Percentiles rank a stretch among this genome's conserved stretches.
Conservation (phyloP, 30 jellyfish, hydroid and myxozoan species). For the Haliclystus octoradiatus region DNA sequence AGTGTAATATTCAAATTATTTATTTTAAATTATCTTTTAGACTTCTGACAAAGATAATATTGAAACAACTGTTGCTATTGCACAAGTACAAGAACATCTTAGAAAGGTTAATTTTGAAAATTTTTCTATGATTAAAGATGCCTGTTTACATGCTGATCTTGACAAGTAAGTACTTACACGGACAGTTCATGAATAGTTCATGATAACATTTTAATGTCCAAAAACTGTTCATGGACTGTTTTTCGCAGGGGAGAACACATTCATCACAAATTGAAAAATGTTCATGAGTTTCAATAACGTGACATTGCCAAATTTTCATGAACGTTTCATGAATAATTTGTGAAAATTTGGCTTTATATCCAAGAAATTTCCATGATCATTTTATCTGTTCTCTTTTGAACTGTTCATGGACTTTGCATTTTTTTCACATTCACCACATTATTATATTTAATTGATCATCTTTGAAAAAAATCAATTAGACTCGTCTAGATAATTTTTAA, state of each 20-base stretch:
- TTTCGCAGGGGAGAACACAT: neutral
- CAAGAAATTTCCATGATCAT: too few species aligned
- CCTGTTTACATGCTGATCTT: conserved; percentile 75
- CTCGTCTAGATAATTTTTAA: too few species aligned
- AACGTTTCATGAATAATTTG: too few species aligned
- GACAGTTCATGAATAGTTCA: too few species aligned
- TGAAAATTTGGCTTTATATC: too few species aligned
- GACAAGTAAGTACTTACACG: conserved; percentile 33
- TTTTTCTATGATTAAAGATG: conserved; percentile 67
- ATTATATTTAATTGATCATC: neutral
- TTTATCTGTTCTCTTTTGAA: too few species aligned
- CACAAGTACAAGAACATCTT: conserved; percentile 79
- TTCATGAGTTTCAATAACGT: neutral
- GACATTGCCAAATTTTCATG: too few species aligned
- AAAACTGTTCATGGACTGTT: neutral
- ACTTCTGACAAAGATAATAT: too few species aligned
- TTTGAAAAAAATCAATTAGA: too few species aligned
- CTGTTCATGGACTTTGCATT: too few species aligned
- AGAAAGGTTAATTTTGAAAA: conserved; percentile 90
- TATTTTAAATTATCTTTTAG: too few species aligned
- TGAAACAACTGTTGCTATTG: conserved; percentile 41
- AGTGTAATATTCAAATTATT: too few species aligned
- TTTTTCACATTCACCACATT: neutral
- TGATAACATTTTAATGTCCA: neutral
- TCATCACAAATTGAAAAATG: neutral